These are phyloP conservation scores for Andrena cerasifolii DNA, from an alignment of 1,140 invertebrate species.

Conservation along the genomic window DNA sequence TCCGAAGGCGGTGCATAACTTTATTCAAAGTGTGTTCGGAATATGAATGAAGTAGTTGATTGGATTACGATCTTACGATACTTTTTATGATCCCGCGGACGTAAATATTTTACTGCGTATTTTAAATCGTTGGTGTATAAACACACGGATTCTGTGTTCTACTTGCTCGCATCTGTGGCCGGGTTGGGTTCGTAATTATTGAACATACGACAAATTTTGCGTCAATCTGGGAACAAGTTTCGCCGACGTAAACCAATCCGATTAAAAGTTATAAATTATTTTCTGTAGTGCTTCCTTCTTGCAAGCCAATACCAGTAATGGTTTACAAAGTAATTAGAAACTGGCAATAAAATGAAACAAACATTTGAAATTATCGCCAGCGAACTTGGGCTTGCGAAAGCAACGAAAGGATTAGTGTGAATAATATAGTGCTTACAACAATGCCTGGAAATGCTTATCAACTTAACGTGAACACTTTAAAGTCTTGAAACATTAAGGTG, in stretches of 20 bases:
- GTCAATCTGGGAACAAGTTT: background rate
- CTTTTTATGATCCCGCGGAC: background rate
- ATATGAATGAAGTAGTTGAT: constrained; percentile 7
- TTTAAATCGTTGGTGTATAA: no score
- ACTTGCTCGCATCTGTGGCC: background rate
- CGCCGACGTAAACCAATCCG: background rate
- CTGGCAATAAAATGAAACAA: background rate
- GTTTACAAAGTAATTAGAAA: constrained; percentile 4
- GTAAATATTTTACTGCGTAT: background rate
- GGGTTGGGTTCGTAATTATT: background rate
- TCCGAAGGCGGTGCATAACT: background rate
- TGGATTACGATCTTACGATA: background rate
- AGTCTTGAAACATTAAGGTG: no score
- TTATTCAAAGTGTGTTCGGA: background rate
- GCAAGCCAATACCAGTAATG: background rate
- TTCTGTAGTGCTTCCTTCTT: background rate
- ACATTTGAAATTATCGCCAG: background rate
- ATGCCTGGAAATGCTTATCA: background rate
- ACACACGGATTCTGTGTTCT: background rate
- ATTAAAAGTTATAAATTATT: constrained; percentile 12
- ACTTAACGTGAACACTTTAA: no score
- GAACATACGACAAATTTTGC: background rate
- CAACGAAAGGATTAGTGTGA: background rate
- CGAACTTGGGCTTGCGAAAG: background rate
- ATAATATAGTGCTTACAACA: background rate